Base-by-base conservation (phyloP, 2,888 invertebrate species). In the Leptopilina myrica region DNA sequence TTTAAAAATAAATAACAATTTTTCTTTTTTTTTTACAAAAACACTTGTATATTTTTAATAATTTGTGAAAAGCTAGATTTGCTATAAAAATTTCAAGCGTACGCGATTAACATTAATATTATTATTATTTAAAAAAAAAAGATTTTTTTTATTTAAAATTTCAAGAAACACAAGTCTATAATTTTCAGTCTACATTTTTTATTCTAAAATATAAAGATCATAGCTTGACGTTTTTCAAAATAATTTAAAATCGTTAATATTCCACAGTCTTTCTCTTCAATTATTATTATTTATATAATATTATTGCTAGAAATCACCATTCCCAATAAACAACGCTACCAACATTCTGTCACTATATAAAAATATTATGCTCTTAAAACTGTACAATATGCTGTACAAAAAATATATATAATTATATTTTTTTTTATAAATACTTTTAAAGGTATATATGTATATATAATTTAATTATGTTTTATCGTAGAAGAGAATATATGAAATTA, bases 321-420 rank as follows among this genome's bases (percentile, higher is more conserved):
- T 53, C 26, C 26, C 53, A 9, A 69, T 33, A 53, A 49, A 49
- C 67, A 65, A 66, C 46, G 53, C 53, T 14, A 26, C 12, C 53
- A 69, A 26, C 69, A 56, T 69, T 69, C 20, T 69, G 20, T 53
- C 26, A 20, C 53, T 53, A 49, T 66, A 66, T 53, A 53, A 69
- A 69, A 69, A 69, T 69, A 69, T 69, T 53, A 26, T 26, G 14
- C 14, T 69, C 26, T 69, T 14, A 69, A 69, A 26, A 69, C 69
- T 69, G 26, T 53, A 69, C 53, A 69, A 26, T 8, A 12, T 33
- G 9, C 20, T 53, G 69, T 69, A 53, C 53, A 69, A 69, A 69
- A 69, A 53, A 69, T 53, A 33, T 53, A 15, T 11, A 14, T 26
- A 53, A 53, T 14, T 69, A 8, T 69, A 20, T 49, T 43, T 53